Conservation (phyloP, 2,888 invertebrate genomes). For the Laothoe populi region DNA sequence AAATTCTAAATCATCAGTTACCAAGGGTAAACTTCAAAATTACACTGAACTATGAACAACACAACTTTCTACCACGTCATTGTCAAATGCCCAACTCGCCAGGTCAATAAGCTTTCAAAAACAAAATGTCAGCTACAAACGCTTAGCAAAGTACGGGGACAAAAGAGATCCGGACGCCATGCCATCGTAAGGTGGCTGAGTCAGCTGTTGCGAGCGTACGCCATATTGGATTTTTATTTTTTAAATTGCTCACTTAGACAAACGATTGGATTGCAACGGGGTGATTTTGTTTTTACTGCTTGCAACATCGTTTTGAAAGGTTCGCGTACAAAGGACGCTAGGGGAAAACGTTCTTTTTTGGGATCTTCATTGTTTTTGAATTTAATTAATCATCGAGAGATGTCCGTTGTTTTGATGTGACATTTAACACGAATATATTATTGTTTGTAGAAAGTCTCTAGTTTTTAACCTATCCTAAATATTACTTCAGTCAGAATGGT, state of each 20-base stretch:
- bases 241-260: slow-evolving; percentile 62
- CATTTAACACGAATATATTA: not conserved
- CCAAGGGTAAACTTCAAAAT: slow-evolving; percentile 7
- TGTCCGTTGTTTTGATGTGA: not conserved
- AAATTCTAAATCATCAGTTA: not conserved
- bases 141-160: slow-evolving; percentile 54
- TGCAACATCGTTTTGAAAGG: slow-evolving; percentile 24
- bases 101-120: slow-evolving; percentile 45
- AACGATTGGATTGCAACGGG: slow-evolving; percentile 49
- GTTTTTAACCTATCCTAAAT: not conserved
- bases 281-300: slow-evolving; percentile 26
- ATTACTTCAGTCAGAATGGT: too few relatives aligned
- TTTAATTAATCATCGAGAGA: not conserved
- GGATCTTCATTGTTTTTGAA: not conserved
- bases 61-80: slow-evolving; percentile 8
- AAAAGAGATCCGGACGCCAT: slow-evolving; percentile 42
- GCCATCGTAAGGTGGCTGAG: slow-evolving; percentile 68
- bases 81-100: slow-evolving; percentile 24
- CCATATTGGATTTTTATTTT: slow-evolving; percentile 72
- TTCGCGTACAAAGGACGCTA: slow-evolving; percentile 34
- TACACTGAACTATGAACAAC: not conserved
- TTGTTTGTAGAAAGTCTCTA: not conserved
- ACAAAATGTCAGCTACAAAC: slow-evolving; percentile 53
- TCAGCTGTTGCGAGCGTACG: slow-evolving; percentile 69
- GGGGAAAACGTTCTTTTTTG: slow-evolving; percentile 4